phyloP scores from a whole-genome alignment of 2,797 vertebrate species.

The Alouatta caraya region DNA sequence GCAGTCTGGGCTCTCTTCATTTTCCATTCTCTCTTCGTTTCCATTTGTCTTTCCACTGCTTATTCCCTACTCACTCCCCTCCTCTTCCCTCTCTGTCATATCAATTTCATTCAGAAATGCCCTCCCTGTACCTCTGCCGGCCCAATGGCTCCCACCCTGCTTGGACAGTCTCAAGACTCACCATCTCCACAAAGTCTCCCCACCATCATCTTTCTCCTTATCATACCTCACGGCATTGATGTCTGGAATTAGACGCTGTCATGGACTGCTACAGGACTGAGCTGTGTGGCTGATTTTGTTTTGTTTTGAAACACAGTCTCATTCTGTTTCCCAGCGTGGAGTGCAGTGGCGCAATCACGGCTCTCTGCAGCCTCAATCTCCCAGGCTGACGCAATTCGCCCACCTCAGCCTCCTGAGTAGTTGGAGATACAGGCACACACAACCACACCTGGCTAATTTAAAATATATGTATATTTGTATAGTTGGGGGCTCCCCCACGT shows the following conservation, averaged over 20 bases:
- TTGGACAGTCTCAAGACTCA: background rate
- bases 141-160: background rate
- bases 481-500: background rate
- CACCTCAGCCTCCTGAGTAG: background rate
- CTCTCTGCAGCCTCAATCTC: background rate
- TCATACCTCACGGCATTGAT: background rate
- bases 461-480: fast-evolving
- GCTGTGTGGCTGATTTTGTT: background rate
- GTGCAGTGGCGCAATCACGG: background rate
- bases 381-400: background rate
- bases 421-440: background rate
- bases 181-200: no score
- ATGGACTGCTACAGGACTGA: background rate
- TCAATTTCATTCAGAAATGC: background rate
- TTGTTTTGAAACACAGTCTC: background rate
- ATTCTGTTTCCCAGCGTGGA: background rate
- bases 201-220: background rate
- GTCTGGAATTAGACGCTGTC: background rate
- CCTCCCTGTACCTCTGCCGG: background rate
- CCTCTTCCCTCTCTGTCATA: background rate
- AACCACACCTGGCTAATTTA: background rate
- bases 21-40: background rate
- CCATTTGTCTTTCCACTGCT: background rate
- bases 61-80: fast-evolving
- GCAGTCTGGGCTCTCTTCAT: background rate